phyloP scores from a whole-genome alignment of 2,113 vertebrate genomes.

The Mormyrus lacerda region DNA sequence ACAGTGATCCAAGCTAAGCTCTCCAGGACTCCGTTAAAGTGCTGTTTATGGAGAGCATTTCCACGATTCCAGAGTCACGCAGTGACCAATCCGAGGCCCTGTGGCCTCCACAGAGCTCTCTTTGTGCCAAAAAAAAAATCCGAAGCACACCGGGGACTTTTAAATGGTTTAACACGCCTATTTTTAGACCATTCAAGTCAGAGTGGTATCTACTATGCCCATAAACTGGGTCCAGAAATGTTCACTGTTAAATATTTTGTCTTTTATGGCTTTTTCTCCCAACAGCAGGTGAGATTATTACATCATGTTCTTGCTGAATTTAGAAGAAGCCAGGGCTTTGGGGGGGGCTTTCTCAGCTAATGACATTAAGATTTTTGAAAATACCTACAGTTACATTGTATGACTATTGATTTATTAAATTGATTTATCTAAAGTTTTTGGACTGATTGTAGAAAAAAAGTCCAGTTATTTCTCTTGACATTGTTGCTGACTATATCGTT shows the following conservation, averaged over 20 bases:
- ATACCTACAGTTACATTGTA: background rate
- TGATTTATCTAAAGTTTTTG: background rate
- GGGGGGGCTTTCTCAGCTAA: background rate
- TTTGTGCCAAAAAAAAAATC: conserved; percentile 22
- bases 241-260: conserved; percentile 1
- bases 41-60: background rate
- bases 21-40: background rate
- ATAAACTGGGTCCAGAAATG: background rate
- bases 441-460: background rate
- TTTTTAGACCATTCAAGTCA: background rate
- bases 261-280: background rate
- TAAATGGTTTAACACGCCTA: background rate
- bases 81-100: background rate
- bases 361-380: background rate
- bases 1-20: background rate
- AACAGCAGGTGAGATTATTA: background rate
- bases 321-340: background rate
- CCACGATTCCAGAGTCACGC: background rate
- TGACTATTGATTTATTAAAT: background rate
- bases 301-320: background rate
- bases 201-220: background rate
- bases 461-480: background rate
- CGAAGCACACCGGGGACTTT: background rate
- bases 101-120: conserved; percentile 8
- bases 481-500: background rate